phyloP scores from a whole-genome alignment of 2,113 vertebrate species.

The Heterocephalus glaber region DNA sequence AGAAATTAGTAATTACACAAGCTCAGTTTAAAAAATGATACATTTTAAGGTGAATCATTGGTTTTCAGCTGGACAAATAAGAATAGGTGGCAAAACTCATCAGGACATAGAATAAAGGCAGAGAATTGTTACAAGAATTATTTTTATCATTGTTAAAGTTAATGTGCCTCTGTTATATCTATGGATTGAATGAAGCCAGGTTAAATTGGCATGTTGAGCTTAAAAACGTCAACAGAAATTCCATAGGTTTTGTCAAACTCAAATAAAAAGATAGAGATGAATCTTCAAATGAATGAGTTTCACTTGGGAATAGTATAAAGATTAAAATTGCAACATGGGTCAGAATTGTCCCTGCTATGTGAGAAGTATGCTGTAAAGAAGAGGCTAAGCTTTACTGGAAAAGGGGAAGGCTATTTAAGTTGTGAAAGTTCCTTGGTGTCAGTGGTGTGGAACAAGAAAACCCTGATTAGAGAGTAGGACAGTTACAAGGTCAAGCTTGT shows the following conservation, averaged over 20 bases:
- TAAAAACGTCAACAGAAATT: background rate
- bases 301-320: background rate
- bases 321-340: background rate
- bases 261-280: background rate
- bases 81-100: background rate
- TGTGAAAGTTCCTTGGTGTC: background rate
- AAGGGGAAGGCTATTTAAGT: background rate
- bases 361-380: background rate
- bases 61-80: background rate
- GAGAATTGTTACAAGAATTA: background rate
- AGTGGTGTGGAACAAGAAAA: background rate
- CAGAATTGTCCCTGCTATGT: background rate
- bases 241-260: background rate
- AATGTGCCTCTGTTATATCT: too few relatives aligned
- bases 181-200: background rate
- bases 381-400: background rate
- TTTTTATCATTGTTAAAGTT: background rate
- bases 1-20: background rate
- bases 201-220: background rate
- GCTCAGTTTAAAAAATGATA: background rate
- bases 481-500: background rate
- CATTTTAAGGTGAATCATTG: background rate
- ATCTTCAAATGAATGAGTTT: background rate
- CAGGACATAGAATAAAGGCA: background rate
- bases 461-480: background rate